Evolutionary conservation across 2,797 vertebrate species (phyloP), one percentile per base, ranked within the genome.

Genomic region (Hydrocynus forskahlii): DNA sequence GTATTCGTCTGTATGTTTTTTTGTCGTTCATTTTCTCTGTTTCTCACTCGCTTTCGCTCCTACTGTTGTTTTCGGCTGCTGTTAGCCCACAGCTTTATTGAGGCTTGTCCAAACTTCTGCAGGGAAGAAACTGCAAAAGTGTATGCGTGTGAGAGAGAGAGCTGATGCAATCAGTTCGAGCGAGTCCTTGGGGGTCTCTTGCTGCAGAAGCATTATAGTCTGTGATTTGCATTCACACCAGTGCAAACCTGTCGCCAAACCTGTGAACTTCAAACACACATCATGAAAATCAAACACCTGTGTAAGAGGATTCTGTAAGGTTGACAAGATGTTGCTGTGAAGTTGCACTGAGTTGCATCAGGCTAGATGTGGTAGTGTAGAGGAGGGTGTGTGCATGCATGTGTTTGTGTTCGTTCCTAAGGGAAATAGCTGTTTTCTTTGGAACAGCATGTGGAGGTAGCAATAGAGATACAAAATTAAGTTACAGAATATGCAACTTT

Each of bases 281-380:
- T n/a, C n/a, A n/a, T n/a, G n/a, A 54, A 71, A 86, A 79, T 83
- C 78, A 86, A 85, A 80, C 73, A 77, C 79, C 76, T 43, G 76
- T 59, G 70, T 70, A 63, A 63, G 66, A 55, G 35, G 52, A 80
- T 86, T 55, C 66, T 87, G 86, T 86, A 86, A 87, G 83, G 81
- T 77, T 79, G 82, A 73, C 43, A 59, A 78, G 79, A 84, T 79
- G 86, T 88, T 88, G 82, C 86, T 81, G 81, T 82, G 84, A 87
- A 87, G 71, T 87, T 70, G 71, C 81, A 70, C 75, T 66, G 81
- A 64, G 79, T 83, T 86, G 87, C 86, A 0, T 86, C 86, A 88
- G 81, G 67, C 40, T 75, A 21, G 77, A 66, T 79, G 57, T 76
- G 73, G 68, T 72, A 64, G n/a, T 67, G 76, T 62, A 81, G 62